Conservation (phyloP, 2,888 invertebrate species). For the Pyrgus malvae region DNA sequence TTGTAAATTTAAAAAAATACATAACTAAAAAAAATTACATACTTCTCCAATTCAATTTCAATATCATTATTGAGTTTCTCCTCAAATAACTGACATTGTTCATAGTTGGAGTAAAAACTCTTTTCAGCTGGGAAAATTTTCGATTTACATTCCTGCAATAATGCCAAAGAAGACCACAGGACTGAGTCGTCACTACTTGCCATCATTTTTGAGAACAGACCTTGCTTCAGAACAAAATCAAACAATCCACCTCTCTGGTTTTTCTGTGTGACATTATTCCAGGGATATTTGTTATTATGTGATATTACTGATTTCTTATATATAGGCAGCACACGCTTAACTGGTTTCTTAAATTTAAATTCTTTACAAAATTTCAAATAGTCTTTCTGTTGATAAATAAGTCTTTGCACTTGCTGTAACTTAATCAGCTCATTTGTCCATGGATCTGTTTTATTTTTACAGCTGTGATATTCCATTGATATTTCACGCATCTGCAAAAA, state of each 20-base stretch:
- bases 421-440: conserved; percentile 71
- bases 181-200: conserved; percentile 50
- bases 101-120: conserved; percentile 60
- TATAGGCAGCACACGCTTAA: conserved; percentile 48
- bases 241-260: conserved; percentile 48
- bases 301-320: conserved; percentile 37
- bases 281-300: conserved; percentile 68
- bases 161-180: conserved; percentile 51
- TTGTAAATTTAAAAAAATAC: too few relatives aligned
- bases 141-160: conserved; percentile 57
- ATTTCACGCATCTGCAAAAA: conserved; percentile 85
- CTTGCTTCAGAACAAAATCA: conserved; percentile 61
- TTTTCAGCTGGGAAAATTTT: conserved; percentile 60
- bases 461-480: conserved; percentile 87
- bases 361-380: conserved; percentile 61
- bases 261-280: conserved; percentile 64
- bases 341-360: conserved; percentile 54
- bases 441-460: conserved; percentile 74
- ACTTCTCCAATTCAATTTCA: conserved; percentile 46
- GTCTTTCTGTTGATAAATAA: conserved; percentile 67
- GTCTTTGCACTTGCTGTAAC: conserved; percentile 65
- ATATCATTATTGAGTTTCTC: conserved; percentile 45
- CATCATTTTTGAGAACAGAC: conserved; percentile 52
- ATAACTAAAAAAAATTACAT: conserved; percentile 36
- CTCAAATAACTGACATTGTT: conserved; percentile 59